A percentile compares a stretch with the other conserved stretches of the same genome.
These are phyloP conservation scores for Oophaga pumilio DNA, from an alignment of 2,113 vertebrate species.

Conservation along the genomic window DNA sequence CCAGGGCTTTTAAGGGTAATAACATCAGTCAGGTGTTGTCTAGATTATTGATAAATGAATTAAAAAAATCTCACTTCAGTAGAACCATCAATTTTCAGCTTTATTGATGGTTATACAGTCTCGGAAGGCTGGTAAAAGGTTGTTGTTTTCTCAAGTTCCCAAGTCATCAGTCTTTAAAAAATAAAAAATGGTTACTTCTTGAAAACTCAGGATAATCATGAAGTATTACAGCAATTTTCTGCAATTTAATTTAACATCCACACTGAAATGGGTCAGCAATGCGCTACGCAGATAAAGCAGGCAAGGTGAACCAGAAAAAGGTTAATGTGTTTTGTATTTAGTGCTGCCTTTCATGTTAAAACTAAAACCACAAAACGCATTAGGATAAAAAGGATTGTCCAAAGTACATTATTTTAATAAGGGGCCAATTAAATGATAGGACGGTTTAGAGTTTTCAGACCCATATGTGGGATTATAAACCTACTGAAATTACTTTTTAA, in stretches of 20 bases:
- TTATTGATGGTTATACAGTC: neutral
- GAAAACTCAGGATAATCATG: conserved; percentile 32
- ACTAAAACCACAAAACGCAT: conserved; percentile 16
- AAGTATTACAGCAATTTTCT: conserved; percentile 44
- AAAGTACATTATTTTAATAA: conserved; percentile 22
- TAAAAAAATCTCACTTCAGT: neutral
- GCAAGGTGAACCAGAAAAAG: conserved; percentile 27
- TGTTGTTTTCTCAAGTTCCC: neutral
- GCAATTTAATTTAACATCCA: conserved; percentile 31
- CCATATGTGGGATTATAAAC: neutral
- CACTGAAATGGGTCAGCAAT: conserved; percentile 35
- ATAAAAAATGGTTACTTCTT: conserved; percentile 4
- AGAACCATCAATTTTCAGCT: neutral
- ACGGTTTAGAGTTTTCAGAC: conserved; percentile 6
- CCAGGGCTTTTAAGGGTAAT: neutral
- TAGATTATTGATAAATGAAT: neutral
- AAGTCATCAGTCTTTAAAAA: neutral
- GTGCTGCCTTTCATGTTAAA: neutral
- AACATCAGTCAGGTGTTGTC: neutral
- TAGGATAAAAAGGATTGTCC: conserved; percentile 23
- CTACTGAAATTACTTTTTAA: neutral
- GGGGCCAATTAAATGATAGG: conserved; percentile 1
- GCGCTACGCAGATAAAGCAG: neutral
- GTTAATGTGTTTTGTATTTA: conserved; percentile 50
- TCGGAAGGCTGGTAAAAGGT: neutral